Conservation (phyloP, 2,888 invertebrate genomes). For the Thecocarcelia acutangulata region DNA sequence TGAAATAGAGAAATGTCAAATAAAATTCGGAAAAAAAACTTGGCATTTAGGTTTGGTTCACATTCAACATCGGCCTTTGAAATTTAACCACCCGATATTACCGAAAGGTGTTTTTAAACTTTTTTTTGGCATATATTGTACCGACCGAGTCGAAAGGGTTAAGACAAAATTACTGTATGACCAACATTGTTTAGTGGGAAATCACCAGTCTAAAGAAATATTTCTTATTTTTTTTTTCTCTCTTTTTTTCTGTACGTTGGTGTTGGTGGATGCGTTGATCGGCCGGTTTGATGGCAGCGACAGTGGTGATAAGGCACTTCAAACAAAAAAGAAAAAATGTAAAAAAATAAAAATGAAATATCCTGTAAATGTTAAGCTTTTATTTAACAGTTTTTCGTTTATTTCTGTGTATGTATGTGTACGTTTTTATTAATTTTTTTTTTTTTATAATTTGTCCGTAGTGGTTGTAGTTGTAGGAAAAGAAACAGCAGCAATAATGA, state of each 20-base stretch:
- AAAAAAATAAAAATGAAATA: not conserved
- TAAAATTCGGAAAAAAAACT: no score
- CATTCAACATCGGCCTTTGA: no score
- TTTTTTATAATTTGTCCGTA: constrained; percentile 21
- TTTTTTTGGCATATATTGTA: no score
- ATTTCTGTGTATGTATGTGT: not conserved
- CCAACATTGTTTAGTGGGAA: not conserved
- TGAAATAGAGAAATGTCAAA: no score
- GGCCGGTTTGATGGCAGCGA: constrained; percentile 33
- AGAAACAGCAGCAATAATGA: constrained; percentile 45
- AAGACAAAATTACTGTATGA: no score
- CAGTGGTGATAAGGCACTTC: constrained; percentile 40
- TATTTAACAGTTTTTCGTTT: constrained; percentile 16
- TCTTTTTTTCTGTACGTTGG: not conserved
- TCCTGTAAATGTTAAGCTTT: constrained; percentile 32
- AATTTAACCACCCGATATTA: no score
- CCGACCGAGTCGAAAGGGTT: no score
- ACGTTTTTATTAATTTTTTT: not conserved
- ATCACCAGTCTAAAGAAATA: constrained; percentile 36
- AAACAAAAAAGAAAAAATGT: no score
- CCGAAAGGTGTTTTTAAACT: no score
- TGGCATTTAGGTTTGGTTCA: no score
- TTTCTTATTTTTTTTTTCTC: constrained; percentile 6
- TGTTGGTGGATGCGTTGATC: constrained; percentile 34
- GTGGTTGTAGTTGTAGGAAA: constrained; percentile 32